Evolutionary conservation across 2,888 invertebrate species (phyloP).

Genomic region (Amblyjoppa proteus): DNA sequence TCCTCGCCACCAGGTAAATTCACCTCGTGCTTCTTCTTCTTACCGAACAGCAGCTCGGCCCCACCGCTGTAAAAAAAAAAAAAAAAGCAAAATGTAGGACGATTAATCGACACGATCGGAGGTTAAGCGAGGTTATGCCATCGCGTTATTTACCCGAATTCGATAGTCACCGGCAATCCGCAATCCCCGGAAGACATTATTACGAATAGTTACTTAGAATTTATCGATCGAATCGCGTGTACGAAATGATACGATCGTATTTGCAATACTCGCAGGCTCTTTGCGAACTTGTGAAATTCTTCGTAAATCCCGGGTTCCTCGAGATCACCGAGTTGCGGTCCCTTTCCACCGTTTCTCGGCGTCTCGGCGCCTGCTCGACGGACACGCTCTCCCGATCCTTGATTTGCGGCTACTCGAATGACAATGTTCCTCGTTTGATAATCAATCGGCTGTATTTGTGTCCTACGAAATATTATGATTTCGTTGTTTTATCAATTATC

Average conservation of each 20-base stretch:
- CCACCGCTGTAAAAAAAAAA: slow-evolving; percentile 91
- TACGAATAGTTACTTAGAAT: background rate
- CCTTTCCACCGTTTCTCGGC: slow-evolving; percentile 2
- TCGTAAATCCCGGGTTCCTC: slow-evolving; percentile 63
- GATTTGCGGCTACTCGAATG: background rate
- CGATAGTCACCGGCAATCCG: slow-evolving; percentile 73
- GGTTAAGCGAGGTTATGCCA: slow-evolving; percentile 21
- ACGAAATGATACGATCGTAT: background rate
- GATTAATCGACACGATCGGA: background rate
- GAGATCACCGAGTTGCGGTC: slow-evolving; percentile 19
- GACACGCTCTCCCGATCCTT: slow-evolving; percentile 4
- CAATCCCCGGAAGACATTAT: slow-evolving; percentile 69
- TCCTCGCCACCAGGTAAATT: slow-evolving; percentile 87
- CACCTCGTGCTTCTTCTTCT: slow-evolving; percentile 90
- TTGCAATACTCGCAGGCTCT: background rate
- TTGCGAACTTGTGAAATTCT: slow-evolving; percentile 4
- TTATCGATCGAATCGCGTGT: background rate
- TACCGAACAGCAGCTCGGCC: slow-evolving; percentile 95
- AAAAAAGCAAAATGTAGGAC: slow-evolving; percentile 68
- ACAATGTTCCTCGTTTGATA: background rate
- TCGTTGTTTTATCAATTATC: background rate
- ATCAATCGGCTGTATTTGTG: background rate
- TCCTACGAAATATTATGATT: background rate
- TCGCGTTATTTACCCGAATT: slow-evolving; percentile 77
- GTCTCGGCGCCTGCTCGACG: background rate